Percentiles rank a stretch among this genome's conserved stretches.
phyloP scores from a whole-genome alignment of 2,888 invertebrate species.

The Dryadula phaetusa region DNA sequence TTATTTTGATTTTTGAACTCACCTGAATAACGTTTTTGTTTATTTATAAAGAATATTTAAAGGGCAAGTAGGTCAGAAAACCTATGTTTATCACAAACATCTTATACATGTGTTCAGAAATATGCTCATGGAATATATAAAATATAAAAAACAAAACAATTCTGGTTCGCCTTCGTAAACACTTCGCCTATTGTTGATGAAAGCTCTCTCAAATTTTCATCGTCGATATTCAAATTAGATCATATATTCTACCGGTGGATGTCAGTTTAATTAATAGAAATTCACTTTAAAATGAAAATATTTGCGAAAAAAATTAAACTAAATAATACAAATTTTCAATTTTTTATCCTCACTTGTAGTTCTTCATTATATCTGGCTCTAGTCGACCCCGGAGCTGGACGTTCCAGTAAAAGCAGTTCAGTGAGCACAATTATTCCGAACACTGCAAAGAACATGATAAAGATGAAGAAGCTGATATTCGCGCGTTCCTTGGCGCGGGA shows the following conservation, averaged over 20 bases:
- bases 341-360: slow-evolving; percentile 76
- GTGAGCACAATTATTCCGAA: slow-evolving; percentile 95
- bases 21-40: neutral
- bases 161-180: slow-evolving; percentile 3
- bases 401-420: slow-evolving; percentile 87
- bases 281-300: neutral
- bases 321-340: slow-evolving; percentile 9
- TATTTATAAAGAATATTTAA: neutral
- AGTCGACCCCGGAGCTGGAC: slow-evolving; percentile 77
- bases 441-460: slow-evolving; percentile 95
- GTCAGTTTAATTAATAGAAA: neutral
- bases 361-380: slow-evolving; percentile 89
- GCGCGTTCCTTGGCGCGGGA: slow-evolving; percentile 90
- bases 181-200: neutral
- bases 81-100: neutral
- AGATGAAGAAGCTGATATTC: slow-evolving; percentile 95
- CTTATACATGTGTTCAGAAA: neutral
- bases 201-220: slow-evolving; percentile 5
- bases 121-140: neutral
- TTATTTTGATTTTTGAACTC: neutral
- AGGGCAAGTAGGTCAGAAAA: neutral
- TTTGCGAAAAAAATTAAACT: neutral
- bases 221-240: neutral
- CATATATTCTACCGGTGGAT: neutral
- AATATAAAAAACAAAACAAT: neutral